phyloP scores from a whole-genome alignment of 2,113 vertebrate genomes.

The Origma solitaria region DNA sequence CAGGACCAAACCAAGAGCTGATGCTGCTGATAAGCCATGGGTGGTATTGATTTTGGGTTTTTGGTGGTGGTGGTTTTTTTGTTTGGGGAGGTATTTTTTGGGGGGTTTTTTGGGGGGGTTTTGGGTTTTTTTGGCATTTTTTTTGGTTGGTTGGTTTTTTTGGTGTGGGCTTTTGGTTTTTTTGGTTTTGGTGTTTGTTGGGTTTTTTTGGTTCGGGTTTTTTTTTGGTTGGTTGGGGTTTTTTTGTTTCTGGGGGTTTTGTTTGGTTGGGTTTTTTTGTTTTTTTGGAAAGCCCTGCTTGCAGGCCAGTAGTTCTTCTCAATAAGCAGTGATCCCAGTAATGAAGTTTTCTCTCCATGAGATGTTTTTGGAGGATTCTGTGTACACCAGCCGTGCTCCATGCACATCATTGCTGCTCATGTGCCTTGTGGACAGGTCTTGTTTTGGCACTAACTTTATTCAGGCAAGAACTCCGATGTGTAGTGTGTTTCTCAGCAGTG shows the following conservation, averaged over 20 bases:
- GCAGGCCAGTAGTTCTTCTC: background rate
- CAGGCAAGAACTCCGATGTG: background rate
- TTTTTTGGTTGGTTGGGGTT: too few species aligned
- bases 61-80: too few species aligned
- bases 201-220: too few species aligned
- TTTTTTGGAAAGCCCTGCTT: background rate
- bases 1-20: rapidly evolving
- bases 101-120: too few species aligned
- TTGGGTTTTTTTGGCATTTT: too few species aligned
- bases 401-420: rapidly evolving
- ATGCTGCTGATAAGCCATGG: background rate
- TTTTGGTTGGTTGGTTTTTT: too few species aligned
- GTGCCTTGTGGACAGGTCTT: background rate
- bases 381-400: background rate
- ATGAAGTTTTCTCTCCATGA: background rate
- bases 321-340: background rate
- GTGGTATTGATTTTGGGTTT: too few species aligned
- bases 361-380: background rate
- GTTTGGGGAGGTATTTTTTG: background rate
- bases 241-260: background rate
- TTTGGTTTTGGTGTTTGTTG: background rate
- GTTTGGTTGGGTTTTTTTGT: too few species aligned
- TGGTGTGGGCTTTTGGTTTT: background rate
- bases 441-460: background rate
- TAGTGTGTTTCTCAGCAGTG: background rate